Percentiles rank a stretch among this genome's conserved stretches.
These are phyloP conservation scores for Gymnarchus niloticus DNA, from an alignment of 2,113 vertebrate genomes.

Conservation along the genomic window DNA sequence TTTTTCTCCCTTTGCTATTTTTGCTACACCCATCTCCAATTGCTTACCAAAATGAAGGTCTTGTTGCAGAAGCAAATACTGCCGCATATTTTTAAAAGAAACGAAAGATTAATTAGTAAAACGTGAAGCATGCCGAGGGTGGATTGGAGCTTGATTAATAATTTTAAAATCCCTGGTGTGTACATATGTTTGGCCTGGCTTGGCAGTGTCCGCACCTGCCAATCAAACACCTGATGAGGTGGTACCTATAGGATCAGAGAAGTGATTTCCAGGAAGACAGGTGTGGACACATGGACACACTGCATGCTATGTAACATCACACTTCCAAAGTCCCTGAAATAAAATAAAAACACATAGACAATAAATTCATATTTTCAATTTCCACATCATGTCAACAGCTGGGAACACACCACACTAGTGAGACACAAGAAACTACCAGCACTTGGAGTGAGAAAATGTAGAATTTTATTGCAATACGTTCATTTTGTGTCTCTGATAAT, in stretches of 20 bases:
- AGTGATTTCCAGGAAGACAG: conserved; percentile 37
- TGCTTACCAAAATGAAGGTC: background rate
- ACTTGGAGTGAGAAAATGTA: conserved; percentile 65
- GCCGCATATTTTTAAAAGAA: background rate
- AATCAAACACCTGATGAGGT: background rate
- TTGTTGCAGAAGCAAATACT: background rate
- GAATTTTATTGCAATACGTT: conserved; percentile 67
- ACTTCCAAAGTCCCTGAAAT: background rate
- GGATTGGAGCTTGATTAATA: background rate
- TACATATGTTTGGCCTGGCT: background rate
- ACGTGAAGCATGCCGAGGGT: background rate
- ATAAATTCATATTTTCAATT: background rate
- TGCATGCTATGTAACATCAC: background rate
- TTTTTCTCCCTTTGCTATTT: background rate
- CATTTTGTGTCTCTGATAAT: conserved; percentile 58
- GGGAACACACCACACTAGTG: background rate
- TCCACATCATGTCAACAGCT: background rate
- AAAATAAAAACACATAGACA: background rate
- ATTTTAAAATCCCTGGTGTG: background rate
- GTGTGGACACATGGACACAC: background rate
- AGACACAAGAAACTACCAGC: too few relatives aligned
- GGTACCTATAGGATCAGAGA: conserved; percentile 16
- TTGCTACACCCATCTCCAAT: background rate
- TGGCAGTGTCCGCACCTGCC: background rate
- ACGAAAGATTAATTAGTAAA: background rate